Evolutionary conservation across 2,113 vertebrate genomes (phyloP).

Genomic region (Psittacula cyanocephala): DNA sequence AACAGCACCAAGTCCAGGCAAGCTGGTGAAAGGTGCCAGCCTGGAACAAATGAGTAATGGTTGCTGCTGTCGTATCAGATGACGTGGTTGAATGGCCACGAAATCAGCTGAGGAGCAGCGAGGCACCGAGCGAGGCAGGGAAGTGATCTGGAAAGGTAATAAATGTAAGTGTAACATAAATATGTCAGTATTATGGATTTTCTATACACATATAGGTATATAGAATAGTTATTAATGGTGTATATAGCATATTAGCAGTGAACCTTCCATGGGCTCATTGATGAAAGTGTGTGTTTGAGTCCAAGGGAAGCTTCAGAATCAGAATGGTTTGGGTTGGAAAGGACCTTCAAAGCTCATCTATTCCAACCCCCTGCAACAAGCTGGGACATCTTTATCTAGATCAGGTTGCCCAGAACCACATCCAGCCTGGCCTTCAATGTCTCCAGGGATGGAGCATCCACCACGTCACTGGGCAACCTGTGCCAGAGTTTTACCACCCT

Average conservation of each 20-base stretch:
- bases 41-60: background rate
- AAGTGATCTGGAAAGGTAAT: background rate
- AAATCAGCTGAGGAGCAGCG: background rate
- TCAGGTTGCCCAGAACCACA: background rate
- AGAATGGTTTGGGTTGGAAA: background rate
- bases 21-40: background rate
- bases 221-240: background rate
- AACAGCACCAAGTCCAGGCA: background rate
- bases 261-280: background rate
- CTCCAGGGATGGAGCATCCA: background rate
- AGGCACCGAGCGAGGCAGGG: background rate
- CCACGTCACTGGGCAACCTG: background rate
- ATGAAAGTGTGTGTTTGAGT: background rate
- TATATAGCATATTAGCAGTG: background rate
- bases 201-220: rapidly evolving
- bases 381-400: background rate
- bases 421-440: background rate
- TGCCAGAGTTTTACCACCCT: background rate
- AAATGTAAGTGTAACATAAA: background rate
- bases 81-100: background rate
- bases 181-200: background rate
- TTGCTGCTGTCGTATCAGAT: background rate
- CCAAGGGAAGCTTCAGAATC: background rate
- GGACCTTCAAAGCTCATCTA: background rate
- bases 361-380: background rate